Evolutionary conservation across 2,113 vertebrate genomes (phyloP), one percentile per base, ranked within the genome.

Genomic region (Tamias sibiricus): DNA sequence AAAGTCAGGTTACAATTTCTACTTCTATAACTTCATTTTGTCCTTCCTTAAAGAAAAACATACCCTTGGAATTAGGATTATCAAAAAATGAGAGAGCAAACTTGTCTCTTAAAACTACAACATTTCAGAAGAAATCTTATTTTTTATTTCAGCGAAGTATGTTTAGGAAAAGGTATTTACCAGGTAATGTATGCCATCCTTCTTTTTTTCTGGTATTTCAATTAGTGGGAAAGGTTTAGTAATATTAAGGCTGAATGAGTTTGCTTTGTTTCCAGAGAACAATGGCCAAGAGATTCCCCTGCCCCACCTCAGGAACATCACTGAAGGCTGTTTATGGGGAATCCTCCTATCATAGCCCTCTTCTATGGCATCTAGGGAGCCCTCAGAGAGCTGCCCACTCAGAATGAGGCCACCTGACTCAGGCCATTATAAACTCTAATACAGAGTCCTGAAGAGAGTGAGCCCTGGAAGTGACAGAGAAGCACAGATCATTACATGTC

Each of bases 221-320:
- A 40, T 66, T 76, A 44, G 17, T 74, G 14, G 76, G 83, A 69
- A 86, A 93, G 12, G 40, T 49, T 71, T 72, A 89, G 44, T 40
- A 0, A 49, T 83, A 64, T 8, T 71, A 76, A 64, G 24, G 57
- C 66, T 92, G 59, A 59, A 84, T 75, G 35, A 95, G 14, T 30
- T 7, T 35, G 32, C 32, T 74, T 88, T 89, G 24, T 57, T 89
- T 91, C 59, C 52, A 20, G 69, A 88, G 26, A 83, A 81, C 59
- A 40, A 97, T 44, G 97, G 44, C 22, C 28, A 77, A 30, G 92
- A 95, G 66, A 37, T 64, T 81, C 90, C 83, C 80, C 91, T 96
- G 94, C 49, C 64, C 88, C 75, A 66, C 69, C 32, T 79, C 49
- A 84, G 92, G 66, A 87, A 90, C 87, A 76, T 94, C 62, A 54